Evolutionary conservation across 2,888 invertebrate species (phyloP).

Genomic region (Phlogophora meticulosa): DNA sequence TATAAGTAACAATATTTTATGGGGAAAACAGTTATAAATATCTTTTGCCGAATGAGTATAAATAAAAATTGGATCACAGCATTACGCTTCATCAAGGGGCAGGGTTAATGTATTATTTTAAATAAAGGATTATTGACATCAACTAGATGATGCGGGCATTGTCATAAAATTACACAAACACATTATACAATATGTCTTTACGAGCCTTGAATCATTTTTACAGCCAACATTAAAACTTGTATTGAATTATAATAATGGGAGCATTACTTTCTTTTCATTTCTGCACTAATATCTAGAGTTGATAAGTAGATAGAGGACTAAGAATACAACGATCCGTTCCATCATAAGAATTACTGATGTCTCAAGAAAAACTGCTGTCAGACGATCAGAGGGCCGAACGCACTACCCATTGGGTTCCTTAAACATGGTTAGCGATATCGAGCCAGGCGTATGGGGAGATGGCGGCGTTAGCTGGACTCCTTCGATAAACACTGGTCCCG

Average conservation of each 20-base stretch:
- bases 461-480: too few species aligned
- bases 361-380: too few species aligned
- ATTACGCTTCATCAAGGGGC: conserved; percentile 29
- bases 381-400: too few species aligned
- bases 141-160: conserved; percentile 79
- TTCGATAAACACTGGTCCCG: too few species aligned
- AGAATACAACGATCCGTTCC: too few species aligned
- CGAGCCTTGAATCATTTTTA: conserved; percentile 81
- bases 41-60: not conserved
- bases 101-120: conserved; percentile 55
- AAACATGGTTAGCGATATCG: too few species aligned
- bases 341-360: too few species aligned
- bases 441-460: too few species aligned
- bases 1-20: conserved; percentile 6
- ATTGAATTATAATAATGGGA: conserved; percentile 73
- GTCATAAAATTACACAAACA: conserved; percentile 80
- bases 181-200: conserved; percentile 82
- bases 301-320: conserved; percentile 4
- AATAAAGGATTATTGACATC: conserved; percentile 61
- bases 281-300: conserved; percentile 19
- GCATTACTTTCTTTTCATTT: conserved; percentile 53
- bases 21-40: not conserved
- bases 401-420: too few species aligned
- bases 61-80: conserved; percentile 34
- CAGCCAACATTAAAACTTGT: conserved; percentile 77